phyloP scores from a whole-genome alignment of 2,113 vertebrate species.

The Elephas maximus region DNA sequence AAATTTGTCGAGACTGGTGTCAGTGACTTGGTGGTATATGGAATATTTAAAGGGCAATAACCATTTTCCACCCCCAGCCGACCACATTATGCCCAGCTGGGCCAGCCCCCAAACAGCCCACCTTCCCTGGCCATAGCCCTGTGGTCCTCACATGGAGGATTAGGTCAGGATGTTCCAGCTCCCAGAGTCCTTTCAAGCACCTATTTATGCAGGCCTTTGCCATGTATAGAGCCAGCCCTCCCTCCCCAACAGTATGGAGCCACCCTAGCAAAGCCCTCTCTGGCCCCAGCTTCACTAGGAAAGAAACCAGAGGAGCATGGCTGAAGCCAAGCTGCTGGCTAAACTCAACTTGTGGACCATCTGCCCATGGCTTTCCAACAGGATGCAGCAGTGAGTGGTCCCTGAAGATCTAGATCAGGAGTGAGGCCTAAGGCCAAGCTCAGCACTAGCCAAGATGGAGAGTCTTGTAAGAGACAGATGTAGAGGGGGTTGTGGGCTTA shows the following conservation, averaged over 20 bases:
- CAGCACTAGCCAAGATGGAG: neutral
- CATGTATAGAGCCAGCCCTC: neutral
- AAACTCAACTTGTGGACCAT: neutral
- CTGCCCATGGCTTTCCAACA: neutral
- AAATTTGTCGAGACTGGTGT: neutral
- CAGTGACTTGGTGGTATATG: neutral
- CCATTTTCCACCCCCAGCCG: neutral
- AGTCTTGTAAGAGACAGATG: neutral
- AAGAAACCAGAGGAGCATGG: neutral
- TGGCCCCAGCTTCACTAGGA: neutral
- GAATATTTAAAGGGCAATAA: neutral
- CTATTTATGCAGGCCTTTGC: neutral
- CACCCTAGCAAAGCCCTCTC: neutral
- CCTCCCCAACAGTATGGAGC: neutral
- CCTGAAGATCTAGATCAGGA: neutral
- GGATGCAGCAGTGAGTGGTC: neutral
- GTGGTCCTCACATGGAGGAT: neutral
- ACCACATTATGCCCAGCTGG: neutral
- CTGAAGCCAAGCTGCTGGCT: neutral
- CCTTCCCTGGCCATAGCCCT: neutral
- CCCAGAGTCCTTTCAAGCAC: neutral
- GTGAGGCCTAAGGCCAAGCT: neutral
- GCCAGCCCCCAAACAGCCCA: neutral
- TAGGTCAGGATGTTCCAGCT: neutral
- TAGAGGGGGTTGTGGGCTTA: accelerated